Conservation (phyloP, 2,113 vertebrate species). For the Cryptotis parvus region DNA sequence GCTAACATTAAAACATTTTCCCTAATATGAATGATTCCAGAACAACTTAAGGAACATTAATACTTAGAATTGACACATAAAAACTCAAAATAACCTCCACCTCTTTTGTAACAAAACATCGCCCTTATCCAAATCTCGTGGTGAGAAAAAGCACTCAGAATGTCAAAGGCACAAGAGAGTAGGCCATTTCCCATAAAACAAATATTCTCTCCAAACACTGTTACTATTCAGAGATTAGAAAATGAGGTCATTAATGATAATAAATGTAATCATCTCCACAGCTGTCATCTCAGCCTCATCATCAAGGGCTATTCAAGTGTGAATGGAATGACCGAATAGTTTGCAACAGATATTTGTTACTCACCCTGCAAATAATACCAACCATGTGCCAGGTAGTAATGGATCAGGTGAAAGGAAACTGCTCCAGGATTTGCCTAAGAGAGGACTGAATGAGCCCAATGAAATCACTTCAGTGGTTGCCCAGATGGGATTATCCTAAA, state of each 20-base stretch:
- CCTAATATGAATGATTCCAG: conserved; percentile 10
- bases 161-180: background rate
- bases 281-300: background rate
- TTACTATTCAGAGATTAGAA: conserved; percentile 54
- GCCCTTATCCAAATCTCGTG: background rate
- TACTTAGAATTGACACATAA: background rate
- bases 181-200: background rate
- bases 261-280: background rate
- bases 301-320: background rate
- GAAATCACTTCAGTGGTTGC: background rate
- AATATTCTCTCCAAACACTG: conserved; percentile 15
- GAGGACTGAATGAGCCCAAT: background rate
- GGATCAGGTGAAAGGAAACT: background rate
- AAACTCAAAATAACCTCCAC: background rate
- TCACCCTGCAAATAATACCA: background rate
- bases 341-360: conserved; percentile 7
- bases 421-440: background rate
- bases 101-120: background rate
- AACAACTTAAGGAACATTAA: conserved; percentile 23
- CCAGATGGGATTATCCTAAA: background rate
- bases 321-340: conserved; percentile 43
- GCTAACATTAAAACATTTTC: conserved; percentile 29
- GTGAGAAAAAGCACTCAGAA: conserved; percentile 1
- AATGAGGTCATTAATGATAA: conserved; percentile 52
- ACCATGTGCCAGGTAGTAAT: background rate